Percentiles rank a stretch among this genome's conserved stretches.
Evolutionary conservation across 2,797 vertebrate species (phyloP).

Genomic region (Microcaecilia unicolor): DNA sequence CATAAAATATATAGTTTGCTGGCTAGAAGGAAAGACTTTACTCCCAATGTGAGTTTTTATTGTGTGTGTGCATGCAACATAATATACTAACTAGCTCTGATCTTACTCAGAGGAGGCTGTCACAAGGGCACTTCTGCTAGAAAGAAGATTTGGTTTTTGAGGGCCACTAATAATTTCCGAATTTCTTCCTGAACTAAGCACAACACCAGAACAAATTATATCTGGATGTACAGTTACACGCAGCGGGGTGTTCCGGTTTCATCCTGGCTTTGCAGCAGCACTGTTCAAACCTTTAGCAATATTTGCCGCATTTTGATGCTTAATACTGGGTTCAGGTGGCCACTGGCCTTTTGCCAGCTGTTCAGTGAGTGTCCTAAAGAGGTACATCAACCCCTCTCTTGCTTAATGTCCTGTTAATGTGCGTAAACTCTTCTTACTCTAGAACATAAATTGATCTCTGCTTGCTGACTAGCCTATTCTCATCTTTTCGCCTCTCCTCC

Average conservation of each 20-base stretch:
- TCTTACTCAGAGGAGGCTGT: conserved; percentile 28
- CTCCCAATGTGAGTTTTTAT: conserved; percentile 17
- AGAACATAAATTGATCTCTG: too few species aligned
- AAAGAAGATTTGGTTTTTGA: conserved; percentile 31
- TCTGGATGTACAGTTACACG: conserved; percentile 27
- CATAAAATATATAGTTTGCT: conserved; percentile 15
- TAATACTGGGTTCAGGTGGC: neutral
- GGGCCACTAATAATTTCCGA: conserved; percentile 31
- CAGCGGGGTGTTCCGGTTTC: conserved; percentile 26
- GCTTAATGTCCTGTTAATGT: too few species aligned
- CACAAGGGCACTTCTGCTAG: conserved; percentile 21
- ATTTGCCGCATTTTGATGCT: conserved; percentile 20
- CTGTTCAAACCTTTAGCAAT: conserved; percentile 19
- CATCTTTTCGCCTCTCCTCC: too few species aligned
- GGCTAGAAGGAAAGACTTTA: conserved; percentile 29
- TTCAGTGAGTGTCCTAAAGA: too few species aligned
- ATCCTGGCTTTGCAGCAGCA: conserved; percentile 24
- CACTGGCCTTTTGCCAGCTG: neutral
- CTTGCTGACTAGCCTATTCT: too few species aligned
- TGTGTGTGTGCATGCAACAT: too few species aligned
- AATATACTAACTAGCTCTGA: conserved; percentile 15
- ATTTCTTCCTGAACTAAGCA: conserved; percentile 28
- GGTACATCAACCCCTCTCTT: too few species aligned
- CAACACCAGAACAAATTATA: conserved; percentile 37
- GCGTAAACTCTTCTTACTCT: too few species aligned